Base-by-base conservation (phyloP, 2,888 invertebrate genomes). In the Cactoblastis cactorum region DNA sequence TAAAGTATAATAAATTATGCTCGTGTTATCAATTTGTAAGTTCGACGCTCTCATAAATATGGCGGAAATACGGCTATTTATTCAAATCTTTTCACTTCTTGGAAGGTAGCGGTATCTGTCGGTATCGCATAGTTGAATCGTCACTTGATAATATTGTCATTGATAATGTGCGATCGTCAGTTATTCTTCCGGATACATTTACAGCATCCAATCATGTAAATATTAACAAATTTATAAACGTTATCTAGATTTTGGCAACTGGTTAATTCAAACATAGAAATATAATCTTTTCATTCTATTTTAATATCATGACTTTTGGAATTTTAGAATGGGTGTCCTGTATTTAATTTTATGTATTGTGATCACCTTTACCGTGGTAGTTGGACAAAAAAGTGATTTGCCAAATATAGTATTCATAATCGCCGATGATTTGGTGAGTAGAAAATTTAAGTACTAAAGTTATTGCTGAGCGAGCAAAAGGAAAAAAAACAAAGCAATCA, bases 361-460 rank as follows among this genome's bases (percentile, higher is more conserved):
- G 32, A 12, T 53, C 9, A 14, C 28, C 8, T 12, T 48, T 8
- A 35, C 41, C 0, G 34, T 49, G 9, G 15, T 9, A 8, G 22
- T 12, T 6, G 38, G 33, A 12, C 28, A 49, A 34, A 59, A 51
- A 9, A 51, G 55, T 9, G 14, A 22, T n/a, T 63, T 61, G 17
- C 94, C 95, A 4, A 92, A 96, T 78, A 93, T 96, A 53, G 91
- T 96, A 49, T 88, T 95, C 38, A 94, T 96, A 56, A 80, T 96
- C 55, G 95, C 95, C 9, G 96, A 96, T 90, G 96, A 96, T 81
- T 82, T 96, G 93, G 96, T 95, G 86, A 90, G 92, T 60, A 28
- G 4, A 28, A 28, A 9, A 28, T 2, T 1, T 28, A 28, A n/a
- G n/a, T 28, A 28, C 9, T 28, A 9, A 2, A 4, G 8, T 28